Evolutionary conservation across 2,888 invertebrate species (phyloP), one percentile per base, ranked within the genome.

Genomic region (Rotaria magnacalcarata): DNA sequence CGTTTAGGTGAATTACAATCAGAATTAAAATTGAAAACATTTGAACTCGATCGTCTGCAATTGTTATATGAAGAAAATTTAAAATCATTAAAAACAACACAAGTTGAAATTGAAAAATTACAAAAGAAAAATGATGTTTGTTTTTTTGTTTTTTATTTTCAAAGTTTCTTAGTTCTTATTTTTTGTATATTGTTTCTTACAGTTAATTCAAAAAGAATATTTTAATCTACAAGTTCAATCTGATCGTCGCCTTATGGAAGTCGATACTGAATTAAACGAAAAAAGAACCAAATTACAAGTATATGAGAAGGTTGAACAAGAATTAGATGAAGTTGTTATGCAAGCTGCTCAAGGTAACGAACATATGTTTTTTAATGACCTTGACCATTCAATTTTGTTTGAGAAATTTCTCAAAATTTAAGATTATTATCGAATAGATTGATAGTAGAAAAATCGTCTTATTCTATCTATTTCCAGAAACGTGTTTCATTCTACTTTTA

Each of bases 301-400:
- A 0, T 91, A 91, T 87, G 91, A 91, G 87, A 89, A 89, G 74
- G 87, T 91, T 52, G 91, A 91, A 87, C 88, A 90, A 85, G 91
- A 91, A 87, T 88, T 91, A 84, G 91, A 91, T 87, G 89, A 90
- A 86, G 90, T 91, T 34, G 90, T 91, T 27, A 89, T 91, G 89
- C 91, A 91, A 88, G 91, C 91, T 43, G 91, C 91, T 27, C 91
- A 91, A 88, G 89, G 90, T 90, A 86, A 86, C 7, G 21, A 4
- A 54, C 21, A 54, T 87, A 47, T 11, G 7, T 11, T 47, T 47
- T 11, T 52, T 50, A 50, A 1, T 50, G 14, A 50, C 50, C 8
- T 3, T 50, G 50, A 34, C 34, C 34, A 34, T 34, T 34, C 34
- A 34, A 34, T 34, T 34, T 34, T 34, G 34, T 34, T 34, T 34